Conservation (phyloP, 2,113 vertebrate genomes). For the Baryphthengus martii region DNA sequence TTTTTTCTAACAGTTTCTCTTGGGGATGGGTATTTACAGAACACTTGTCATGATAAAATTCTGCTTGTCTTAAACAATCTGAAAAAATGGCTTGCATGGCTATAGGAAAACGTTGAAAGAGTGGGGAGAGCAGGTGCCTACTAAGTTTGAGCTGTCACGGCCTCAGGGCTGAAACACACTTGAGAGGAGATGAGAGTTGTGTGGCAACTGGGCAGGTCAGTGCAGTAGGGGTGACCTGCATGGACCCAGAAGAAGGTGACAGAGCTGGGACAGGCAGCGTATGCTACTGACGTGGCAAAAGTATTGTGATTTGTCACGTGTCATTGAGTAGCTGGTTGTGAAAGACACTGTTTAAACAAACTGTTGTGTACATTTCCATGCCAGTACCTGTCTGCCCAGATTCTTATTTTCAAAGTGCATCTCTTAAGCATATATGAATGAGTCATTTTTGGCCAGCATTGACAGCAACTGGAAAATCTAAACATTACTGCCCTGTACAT, state of each 20-base stretch:
- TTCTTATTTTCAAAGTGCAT: conserved; percentile 32
- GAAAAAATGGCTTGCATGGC: neutral
- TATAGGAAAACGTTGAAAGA: neutral
- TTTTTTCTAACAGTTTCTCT: neutral
- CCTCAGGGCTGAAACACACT: neutral
- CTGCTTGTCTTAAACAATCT: neutral
- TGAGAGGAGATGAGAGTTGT: neutral
- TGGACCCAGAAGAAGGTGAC: neutral
- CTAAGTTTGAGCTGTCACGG: fast-evolving
- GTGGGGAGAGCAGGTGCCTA: neutral
- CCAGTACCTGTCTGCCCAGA: conserved; percentile 20
- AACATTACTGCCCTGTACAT: neutral
- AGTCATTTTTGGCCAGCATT: conserved; percentile 25
- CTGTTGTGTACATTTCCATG: conserved; percentile 32
- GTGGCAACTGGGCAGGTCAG: neutral
- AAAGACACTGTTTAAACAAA: conserved; percentile 50
- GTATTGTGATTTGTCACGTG: neutral
- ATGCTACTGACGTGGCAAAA: neutral
- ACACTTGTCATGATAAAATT: neutral
- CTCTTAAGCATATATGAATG: neutral
- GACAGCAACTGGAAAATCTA: neutral
- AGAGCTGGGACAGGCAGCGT: neutral
- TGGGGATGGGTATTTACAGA: neutral
- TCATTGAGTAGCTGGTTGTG: neutral
- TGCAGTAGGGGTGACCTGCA: fast-evolving